Percentiles rank a stretch among this genome's conserved stretches.
Conservation (phyloP, 2,888 invertebrate genomes). For the Coecobrya sp. region DNA sequence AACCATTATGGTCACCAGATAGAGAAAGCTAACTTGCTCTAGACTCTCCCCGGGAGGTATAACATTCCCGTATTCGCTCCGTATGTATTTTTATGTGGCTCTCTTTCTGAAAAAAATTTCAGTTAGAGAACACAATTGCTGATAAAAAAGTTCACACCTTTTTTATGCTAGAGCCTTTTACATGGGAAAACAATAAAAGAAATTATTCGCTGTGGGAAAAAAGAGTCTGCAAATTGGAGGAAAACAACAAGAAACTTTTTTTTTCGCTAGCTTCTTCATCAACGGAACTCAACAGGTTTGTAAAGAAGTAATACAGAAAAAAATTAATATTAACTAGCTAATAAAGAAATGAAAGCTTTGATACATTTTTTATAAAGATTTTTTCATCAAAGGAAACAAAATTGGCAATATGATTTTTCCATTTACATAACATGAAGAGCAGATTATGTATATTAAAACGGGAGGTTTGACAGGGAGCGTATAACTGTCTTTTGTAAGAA, state of each 20-base stretch:
- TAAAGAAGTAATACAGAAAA: background rate
- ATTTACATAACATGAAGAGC: too few species aligned
- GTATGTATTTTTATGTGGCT: background rate
- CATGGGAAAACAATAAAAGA: too few species aligned
- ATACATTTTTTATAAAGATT: too few species aligned
- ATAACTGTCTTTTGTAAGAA: background rate
- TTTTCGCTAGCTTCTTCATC: background rate
- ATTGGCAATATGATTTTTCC: background rate
- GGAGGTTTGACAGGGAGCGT: background rate
- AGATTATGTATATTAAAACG: background rate
- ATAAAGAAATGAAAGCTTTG: background rate
- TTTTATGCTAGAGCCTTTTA: background rate
- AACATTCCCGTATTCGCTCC: too few species aligned
- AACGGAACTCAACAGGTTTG: slow-evolving; percentile 32
- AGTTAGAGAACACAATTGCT: background rate
- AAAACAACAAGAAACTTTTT: background rate
- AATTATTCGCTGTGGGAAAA: background rate
- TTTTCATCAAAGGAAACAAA: background rate
- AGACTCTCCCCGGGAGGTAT: background rate
- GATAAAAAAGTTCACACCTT: slow-evolving; percentile 12
- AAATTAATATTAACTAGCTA: too few species aligned
- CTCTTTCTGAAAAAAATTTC: background rate
- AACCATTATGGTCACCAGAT: background rate
- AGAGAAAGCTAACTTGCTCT: background rate
- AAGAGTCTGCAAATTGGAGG: background rate